These are phyloP conservation scores for Hypolimnas misippus DNA, from an alignment of 2,888 invertebrate species.

Conservation along the genomic window DNA sequence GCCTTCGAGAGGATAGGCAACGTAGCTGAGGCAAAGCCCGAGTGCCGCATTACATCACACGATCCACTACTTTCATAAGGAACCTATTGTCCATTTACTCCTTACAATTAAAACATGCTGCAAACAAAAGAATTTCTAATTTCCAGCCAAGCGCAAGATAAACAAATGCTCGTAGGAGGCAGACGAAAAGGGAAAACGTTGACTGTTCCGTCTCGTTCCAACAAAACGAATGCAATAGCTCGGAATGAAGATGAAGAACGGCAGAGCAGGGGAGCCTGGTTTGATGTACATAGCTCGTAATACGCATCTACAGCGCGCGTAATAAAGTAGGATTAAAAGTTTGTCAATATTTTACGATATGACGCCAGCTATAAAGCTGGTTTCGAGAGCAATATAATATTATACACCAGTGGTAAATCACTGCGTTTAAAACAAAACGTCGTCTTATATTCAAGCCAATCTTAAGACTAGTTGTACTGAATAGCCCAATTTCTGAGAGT, in stretches of 20 bases:
- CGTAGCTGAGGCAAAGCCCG: constrained; percentile 21
- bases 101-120: constrained; percentile 71
- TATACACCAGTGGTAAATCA: background rate
- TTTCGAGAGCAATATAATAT: background rate
- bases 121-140: constrained; percentile 79
- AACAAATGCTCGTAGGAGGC: constrained; percentile 69
- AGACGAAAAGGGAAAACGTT: constrained; percentile 64
- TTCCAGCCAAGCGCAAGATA: constrained; percentile 68
- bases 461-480: background rate
- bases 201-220: constrained; percentile 61
- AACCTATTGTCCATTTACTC: constrained; percentile 63
- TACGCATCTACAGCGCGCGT: background rate
- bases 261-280: background rate
- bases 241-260: constrained; percentile 33
- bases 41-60: constrained; percentile 39
- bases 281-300: background rate
- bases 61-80: constrained; percentile 41
- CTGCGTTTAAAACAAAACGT: background rate
- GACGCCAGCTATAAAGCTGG: background rate
- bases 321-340: background rate
- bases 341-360: background rate
- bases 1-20: constrained; percentile 12
- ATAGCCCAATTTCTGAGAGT: background rate
- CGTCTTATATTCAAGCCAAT: background rate
- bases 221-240: constrained; percentile 47